These are phyloP conservation scores for Lophius americanus DNA, from an alignment of 2,797 vertebrate genomes.

Conservation along the genomic window DNA sequence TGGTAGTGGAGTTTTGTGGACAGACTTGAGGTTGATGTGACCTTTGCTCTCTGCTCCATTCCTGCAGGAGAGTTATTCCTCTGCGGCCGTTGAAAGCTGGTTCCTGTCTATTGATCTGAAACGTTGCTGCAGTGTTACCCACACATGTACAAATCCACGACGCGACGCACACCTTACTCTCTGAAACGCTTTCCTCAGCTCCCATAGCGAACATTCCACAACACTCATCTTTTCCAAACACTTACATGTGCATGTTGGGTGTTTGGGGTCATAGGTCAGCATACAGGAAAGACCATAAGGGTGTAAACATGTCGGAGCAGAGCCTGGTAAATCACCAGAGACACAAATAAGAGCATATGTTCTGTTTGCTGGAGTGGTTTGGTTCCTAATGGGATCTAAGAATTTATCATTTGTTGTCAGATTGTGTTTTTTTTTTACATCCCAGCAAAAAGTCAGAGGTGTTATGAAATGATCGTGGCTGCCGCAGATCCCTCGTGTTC, in stretches of 20 bases:
- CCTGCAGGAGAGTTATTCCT: constrained; percentile 36
- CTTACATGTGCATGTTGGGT: constrained; percentile 12
- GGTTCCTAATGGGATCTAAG: constrained; percentile 32
- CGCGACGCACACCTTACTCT: constrained; percentile 10
- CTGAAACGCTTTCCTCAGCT: constrained; percentile 26
- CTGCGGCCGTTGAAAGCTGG: constrained; percentile 58
- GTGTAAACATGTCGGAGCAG: constrained; percentile 19
- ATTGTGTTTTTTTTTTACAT: background rate
- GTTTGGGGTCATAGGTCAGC: constrained; percentile 9
- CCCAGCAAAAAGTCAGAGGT: too few relatives aligned
- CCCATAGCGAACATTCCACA: constrained; percentile 18
- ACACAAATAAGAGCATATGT: constrained; percentile 24
- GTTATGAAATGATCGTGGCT: too few relatives aligned
- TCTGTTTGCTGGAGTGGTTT: constrained; percentile 27
- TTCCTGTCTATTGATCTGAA: constrained; percentile 69
- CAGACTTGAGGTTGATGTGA: constrained; percentile 15
- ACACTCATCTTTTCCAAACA: constrained; percentile 16
- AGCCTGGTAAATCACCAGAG: constrained; percentile 32
- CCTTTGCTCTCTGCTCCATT: constrained; percentile 31
- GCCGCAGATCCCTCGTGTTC: too few relatives aligned
- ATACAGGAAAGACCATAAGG: background rate
- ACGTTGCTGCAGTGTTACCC: constrained; percentile 10
- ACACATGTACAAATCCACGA: constrained; percentile 2
- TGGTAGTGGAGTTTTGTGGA: constrained; percentile 2
- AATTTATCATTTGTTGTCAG: constrained; percentile 15